phyloP scores from a whole-genome alignment of 2,888 invertebrate genomes.

The Crematogaster levior region DNA sequence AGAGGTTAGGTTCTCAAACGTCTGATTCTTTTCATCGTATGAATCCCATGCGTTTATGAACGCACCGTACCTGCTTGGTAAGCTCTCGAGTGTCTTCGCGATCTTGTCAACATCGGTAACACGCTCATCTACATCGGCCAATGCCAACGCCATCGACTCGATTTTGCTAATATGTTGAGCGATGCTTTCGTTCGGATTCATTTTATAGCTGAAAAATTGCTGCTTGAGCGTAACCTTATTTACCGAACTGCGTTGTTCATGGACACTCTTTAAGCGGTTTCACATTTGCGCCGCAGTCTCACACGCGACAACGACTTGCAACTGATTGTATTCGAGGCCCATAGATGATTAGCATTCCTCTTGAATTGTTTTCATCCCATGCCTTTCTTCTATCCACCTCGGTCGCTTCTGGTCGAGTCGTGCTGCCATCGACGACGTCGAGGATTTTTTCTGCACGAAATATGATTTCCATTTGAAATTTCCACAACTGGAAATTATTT shows the following conservation, averaged over 20 bases:
- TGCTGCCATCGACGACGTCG: background rate
- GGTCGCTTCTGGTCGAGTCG: background rate
- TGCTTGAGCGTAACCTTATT: conserved; percentile 61
- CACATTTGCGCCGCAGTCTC: conserved; percentile 50
- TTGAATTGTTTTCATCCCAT: background rate
- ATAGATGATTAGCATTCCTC: conserved; percentile 26
- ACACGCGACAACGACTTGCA: conserved; percentile 2
- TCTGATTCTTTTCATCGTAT: background rate
- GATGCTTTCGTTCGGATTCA: conserved; percentile 40
- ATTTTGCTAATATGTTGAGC: conserved; percentile 61
- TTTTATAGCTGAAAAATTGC: conserved; percentile 45
- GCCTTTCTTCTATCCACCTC: background rate
- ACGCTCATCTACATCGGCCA: conserved; percentile 53
- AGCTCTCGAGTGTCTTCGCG: conserved; percentile 37
- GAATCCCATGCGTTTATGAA: background rate
- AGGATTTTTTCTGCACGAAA: background rate
- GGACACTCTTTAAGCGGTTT: conserved; percentile 53
- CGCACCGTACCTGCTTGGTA: background rate
- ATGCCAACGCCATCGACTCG: conserved; percentile 52
- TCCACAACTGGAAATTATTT: conserved; percentile 9
- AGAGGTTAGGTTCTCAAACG: background rate
- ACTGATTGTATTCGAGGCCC: conserved; percentile 10
- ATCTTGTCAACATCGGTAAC: conserved; percentile 57
- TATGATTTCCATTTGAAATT: conserved; percentile 5
- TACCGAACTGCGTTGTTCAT: conserved; percentile 57